Percentiles rank a stretch among this genome's conserved stretches.
Conservation (phyloP, 2,797 vertebrate genomes). For the Galago senegalensis region DNA sequence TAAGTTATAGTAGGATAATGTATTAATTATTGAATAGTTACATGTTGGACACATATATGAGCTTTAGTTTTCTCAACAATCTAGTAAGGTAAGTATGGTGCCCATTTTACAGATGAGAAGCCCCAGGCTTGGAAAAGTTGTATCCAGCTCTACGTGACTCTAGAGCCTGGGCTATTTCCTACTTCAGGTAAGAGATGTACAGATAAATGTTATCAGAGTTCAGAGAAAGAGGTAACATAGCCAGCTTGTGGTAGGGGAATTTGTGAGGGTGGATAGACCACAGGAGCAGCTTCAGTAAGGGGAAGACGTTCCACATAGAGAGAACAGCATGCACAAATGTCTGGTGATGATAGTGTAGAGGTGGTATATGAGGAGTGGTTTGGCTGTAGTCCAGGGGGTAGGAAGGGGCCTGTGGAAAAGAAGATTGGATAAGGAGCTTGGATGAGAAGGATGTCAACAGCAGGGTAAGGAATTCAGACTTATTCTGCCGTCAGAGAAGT, state of each 20-base stretch:
- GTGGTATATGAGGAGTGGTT: not conserved
- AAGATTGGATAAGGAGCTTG: not conserved
- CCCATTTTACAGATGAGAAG: conserved; percentile 23
- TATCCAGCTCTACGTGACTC: not conserved
- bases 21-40: not conserved
- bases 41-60: not conserved
- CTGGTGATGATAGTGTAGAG: not conserved
- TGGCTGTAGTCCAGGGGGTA: not conserved
- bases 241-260: not conserved
- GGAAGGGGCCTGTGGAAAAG: not conserved
- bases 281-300: not conserved
- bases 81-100: not conserved
- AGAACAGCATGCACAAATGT: not conserved
- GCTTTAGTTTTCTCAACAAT: conserved; percentile 25
- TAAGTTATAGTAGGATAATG: not conserved
- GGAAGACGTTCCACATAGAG: not conserved
- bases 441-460: not conserved
- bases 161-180: not conserved
- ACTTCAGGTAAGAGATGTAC: not conserved
- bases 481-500: not conserved
- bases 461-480: not conserved
- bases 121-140: not conserved
- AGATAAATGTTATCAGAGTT: not conserved
- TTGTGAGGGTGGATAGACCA: not conserved
- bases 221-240: not conserved